phyloP scores from a whole-genome alignment of 2,113 vertebrate genomes.

The Euleptes europaea region DNA sequence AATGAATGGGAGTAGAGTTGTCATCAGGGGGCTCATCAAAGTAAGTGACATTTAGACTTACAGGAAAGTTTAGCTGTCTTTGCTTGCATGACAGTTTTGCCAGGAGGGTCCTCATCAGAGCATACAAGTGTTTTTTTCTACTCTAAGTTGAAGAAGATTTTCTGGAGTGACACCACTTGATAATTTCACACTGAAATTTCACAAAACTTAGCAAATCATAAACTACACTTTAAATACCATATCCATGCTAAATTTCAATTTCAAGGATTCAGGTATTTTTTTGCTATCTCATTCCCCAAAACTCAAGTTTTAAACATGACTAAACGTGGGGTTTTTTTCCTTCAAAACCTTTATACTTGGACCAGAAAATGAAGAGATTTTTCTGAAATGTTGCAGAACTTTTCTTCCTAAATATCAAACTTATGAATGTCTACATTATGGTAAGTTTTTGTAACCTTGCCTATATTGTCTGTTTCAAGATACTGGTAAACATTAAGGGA shows the following conservation, averaged over 20 bases:
- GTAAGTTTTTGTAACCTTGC: not conserved
- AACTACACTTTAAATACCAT: not conserved
- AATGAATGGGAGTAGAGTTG: not conserved
- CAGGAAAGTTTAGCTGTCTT: not conserved
- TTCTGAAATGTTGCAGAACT: not conserved
- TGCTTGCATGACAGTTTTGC: not conserved
- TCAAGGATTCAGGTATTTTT: constrained; percentile 5
- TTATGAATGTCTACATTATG: not conserved
- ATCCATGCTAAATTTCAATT: not conserved
- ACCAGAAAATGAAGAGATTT: not conserved
- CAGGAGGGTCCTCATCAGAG: not conserved
- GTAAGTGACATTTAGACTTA: not conserved
- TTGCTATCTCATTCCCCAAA: not conserved
- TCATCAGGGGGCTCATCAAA: rapidly evolving
- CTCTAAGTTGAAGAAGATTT: not conserved
- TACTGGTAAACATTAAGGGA: not conserved
- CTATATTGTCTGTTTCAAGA: not conserved
- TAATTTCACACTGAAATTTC: constrained; percentile 24
- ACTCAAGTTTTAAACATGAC: not conserved
- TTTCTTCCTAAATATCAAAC: not conserved
- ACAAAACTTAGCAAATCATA: not conserved
- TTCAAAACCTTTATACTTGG: not conserved
- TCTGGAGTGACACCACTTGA: not conserved
- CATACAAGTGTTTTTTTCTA: not conserved
- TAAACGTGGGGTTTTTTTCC: not conserved